These are phyloP conservation scores for Ameiurus melas DNA, from an alignment of 2,113 vertebrate genomes.

Conservation along the genomic window DNA sequence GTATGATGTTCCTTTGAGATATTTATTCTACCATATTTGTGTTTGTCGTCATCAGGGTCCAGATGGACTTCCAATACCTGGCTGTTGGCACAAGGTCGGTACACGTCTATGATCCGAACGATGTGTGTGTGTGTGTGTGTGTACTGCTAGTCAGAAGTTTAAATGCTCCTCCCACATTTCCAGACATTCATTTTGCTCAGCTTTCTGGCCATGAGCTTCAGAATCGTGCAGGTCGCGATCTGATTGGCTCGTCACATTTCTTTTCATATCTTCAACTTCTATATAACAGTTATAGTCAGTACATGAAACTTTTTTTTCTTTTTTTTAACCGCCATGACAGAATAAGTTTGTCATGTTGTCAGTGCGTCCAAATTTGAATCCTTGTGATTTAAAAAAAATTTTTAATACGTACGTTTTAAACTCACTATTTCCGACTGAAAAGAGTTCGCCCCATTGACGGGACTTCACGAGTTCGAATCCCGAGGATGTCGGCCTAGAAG, in stretches of 20 bases:
- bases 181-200: neutral
- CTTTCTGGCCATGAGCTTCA: neutral
- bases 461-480: too few species aligned
- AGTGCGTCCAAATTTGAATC: too few species aligned
- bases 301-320: too few species aligned
- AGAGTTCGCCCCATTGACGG: too few species aligned
- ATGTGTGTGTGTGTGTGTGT: neutral
- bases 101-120: neutral
- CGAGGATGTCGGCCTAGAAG: too few species aligned
- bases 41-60: constrained; percentile 71
- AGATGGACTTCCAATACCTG: constrained; percentile 81
- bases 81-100: constrained; percentile 85
- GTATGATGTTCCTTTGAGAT: neutral
- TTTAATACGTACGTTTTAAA: too few species aligned
- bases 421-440: too few species aligned
- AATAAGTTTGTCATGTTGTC: too few species aligned
- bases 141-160: neutral
- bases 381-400: too few species aligned
- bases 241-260: neutral
- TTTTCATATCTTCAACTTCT: too few species aligned
- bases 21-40: neutral
- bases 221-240: neutral
- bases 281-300: too few species aligned
- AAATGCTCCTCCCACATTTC: neutral
- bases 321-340: too few species aligned